These are phyloP conservation scores for Okamejei kenojei DNA, from an alignment of 2,797 vertebrate species.

Conservation along the genomic window DNA sequence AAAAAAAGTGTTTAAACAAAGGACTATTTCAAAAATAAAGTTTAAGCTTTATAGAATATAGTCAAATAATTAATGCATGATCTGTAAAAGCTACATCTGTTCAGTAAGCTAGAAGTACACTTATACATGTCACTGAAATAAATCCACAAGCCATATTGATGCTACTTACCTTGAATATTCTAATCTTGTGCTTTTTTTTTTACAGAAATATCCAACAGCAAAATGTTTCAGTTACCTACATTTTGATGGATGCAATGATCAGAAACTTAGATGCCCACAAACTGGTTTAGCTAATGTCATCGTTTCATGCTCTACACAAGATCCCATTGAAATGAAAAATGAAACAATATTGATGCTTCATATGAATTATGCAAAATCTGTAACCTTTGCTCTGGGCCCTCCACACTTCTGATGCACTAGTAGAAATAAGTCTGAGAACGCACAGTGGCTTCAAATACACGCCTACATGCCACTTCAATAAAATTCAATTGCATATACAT, in stretches of 20 bases:
- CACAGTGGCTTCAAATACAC: too few species aligned
- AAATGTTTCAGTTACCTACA: neutral
- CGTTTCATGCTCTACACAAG: too few species aligned
- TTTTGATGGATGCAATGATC: neutral
- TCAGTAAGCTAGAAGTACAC: neutral
- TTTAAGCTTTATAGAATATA: neutral
- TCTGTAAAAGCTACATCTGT: neutral
- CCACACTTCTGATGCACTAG: too few species aligned
- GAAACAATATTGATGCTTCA: too few species aligned
- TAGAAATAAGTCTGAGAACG: too few species aligned
- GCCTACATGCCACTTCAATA: too few species aligned
- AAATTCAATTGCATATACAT: too few species aligned
- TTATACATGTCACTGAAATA: neutral
- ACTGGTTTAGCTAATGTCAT: too few species aligned
- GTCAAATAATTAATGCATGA: too few species aligned
- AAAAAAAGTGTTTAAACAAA: neutral
- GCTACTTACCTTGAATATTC: neutral
- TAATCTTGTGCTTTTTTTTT: neutral
- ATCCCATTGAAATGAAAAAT: too few species aligned
- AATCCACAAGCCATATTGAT: neutral
- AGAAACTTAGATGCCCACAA: neutral
- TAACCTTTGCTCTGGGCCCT: too few species aligned
- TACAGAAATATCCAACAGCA: neutral
- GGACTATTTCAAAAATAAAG: neutral
- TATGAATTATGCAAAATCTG: too few species aligned